Base-by-base conservation (phyloP, 1,140 invertebrate genomes). In the Magallana ariakensis region DNA sequence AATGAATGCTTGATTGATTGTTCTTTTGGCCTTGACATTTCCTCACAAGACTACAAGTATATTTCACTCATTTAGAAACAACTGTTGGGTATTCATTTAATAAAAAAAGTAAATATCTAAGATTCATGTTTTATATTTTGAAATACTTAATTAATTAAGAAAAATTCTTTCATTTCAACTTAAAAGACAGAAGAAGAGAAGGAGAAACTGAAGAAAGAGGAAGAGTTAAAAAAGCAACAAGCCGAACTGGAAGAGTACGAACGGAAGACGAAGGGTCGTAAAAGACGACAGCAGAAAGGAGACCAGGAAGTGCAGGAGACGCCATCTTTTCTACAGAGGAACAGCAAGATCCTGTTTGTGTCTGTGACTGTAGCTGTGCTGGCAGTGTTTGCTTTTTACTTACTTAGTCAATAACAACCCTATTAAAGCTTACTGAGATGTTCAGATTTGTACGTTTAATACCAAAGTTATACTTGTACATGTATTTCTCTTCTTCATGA, bases 201-300 rank as follows among this genome's bases (percentile, higher is more conserved):
- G 15, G 88, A 91, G 16, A 91, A 87, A 80, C 80, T 87, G 11
- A 89, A 91, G 57, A 90, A 92, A 85, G 92, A 93, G 75, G 92
- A 93, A 60, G 92, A 93, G 83, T 33, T 86, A 19, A 88, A 91
- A 84, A 92, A 92, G 84, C 91, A 93, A 62, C 87, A 92, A 82
- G 90, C 87, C 33, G 93, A 94, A 82, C 84, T 94, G 2, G 92
- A 92, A 70, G 92, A 93, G 53, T 94, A 89, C 92, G 92, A 94
- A 84, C 88, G 92, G 11, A 92, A 90, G 83, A 91, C 90, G 89
- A 83, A 91, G 85, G 92, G 92, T 7, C 87, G 88, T 9, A 91
- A 90, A 81, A 90, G 92, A 46, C 92, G 92, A 85, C 91, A 88
- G n/a, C 87, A 91, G 2, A 92, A 90, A 70, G 66, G 11, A 3